A percentile compares a stretch with the other conserved stretches of the same genome.
Conservation (phyloP, 2,797 vertebrate genomes). For the Manis crassicaudata region DNA sequence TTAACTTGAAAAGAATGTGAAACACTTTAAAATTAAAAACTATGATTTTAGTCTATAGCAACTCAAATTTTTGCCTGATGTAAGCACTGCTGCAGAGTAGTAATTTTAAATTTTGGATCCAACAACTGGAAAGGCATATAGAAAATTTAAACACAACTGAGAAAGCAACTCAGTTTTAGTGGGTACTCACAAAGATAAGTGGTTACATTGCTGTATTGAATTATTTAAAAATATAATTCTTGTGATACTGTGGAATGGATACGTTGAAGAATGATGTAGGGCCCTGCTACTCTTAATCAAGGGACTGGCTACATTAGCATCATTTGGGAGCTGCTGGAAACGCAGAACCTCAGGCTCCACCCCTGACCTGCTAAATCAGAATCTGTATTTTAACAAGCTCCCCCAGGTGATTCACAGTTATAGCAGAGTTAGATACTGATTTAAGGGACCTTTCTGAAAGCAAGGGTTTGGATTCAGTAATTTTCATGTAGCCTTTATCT, state of each 20-base stretch:
- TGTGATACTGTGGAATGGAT: neutral
- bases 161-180: neutral
- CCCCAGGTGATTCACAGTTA: neutral
- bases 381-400: neutral
- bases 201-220: neutral
- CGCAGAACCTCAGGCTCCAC: neutral
- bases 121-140: neutral
- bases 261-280: neutral
- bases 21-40: neutral
- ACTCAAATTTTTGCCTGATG: conserved; percentile 28
- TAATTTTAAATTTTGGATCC: conserved; percentile 39
- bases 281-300: neutral
- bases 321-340: neutral
- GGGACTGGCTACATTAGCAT: neutral
- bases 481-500: neutral
- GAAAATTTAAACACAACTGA: conserved; percentile 11
- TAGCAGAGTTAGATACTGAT: neutral
- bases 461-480: neutral
- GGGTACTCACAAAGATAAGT: neutral
- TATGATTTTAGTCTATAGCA: neutral
- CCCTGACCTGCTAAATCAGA: neutral
- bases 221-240: neutral
- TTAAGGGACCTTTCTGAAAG: conserved; percentile 27
- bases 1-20: conserved; percentile 24
- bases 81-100: neutral